Evolutionary conservation across 2,113 vertebrate genomes (phyloP), one percentile per base, ranked within the genome.

Genomic region (Oceanodroma tethys): DNA sequence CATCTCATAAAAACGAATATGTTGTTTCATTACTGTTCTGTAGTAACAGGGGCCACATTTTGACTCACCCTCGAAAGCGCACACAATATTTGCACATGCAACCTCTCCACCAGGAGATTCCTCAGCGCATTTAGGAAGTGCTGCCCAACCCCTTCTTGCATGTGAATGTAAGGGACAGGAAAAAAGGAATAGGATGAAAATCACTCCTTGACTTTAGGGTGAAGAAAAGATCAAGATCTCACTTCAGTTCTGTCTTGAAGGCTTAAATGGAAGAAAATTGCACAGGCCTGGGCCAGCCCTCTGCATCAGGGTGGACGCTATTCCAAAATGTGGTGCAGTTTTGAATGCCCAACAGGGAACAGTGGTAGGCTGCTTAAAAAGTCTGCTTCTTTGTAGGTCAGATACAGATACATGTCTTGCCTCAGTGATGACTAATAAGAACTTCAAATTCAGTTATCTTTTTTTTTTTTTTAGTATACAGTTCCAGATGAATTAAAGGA

Each of bases 401-500:
- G n/a, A 47, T 55, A 82, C 11, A 75, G 88, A 81, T 43, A 42
- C 40, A 65, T 27, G 43, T 59, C 60, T 92, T 87, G 68, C 85
- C 67, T 93, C 63, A 60, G 65, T 68, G 80, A 86, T 81, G 80
- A 88, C 50, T 93, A 92, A 67, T 43, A 92, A 92, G 34, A 90
- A 56, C 38, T 78, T 80, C 30, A 85, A 90, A 63, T 81, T 82
- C 26, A 86, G 19, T n/a, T 55, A 0, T 25, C 12, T 72, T 32
- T 14, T 53, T 50, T 4, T 43, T 43, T 15, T 42, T 50, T 63
- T 34, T n/a, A 58, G 12, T 40, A 34, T 48, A 47, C 10, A 53
- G 10, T 78, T 88, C 13, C 36, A 81, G 68, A 59, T 45, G 40
- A 74, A 47, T 71, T 38, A 88, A 56, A 70, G 6, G 23, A 74